Conservation (phyloP, 1,140 invertebrate genomes). For the Oedothorax gibbosus region DNA sequence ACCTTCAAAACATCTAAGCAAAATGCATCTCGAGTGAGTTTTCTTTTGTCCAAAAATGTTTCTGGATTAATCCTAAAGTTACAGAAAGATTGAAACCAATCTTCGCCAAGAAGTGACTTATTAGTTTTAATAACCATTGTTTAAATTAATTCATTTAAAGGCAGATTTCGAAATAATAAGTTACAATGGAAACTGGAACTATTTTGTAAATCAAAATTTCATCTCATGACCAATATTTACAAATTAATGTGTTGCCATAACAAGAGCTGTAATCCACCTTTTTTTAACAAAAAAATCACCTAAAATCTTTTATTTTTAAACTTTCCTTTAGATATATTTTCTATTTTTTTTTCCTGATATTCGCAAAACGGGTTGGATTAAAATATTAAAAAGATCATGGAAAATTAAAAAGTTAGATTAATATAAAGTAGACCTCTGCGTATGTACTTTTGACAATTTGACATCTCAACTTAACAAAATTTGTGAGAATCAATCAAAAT, state of each 20-base stretch:
- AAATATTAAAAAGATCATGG: no score
- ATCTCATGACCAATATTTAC: constrained; percentile 17
- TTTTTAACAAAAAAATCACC: neutral
- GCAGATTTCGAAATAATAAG: no score
- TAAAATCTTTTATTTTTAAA: no score
- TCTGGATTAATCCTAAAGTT: constrained; percentile 33
- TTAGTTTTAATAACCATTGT: constrained; percentile 23
- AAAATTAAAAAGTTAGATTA: no score
- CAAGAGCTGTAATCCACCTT: neutral
- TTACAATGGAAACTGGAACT: no score
- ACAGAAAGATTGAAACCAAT: constrained; percentile 42
- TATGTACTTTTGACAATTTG: neutral
- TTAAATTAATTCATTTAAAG: neutral
- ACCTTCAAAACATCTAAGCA: constrained; percentile 55
- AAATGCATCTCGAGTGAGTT: constrained; percentile 41
- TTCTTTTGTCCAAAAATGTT: constrained; percentile 39
- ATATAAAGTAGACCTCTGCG: no score
- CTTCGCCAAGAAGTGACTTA: constrained; percentile 19
- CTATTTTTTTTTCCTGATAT: neutral
- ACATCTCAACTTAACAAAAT: constrained; percentile 16
- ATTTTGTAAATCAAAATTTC: no score
- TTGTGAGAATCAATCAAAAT: neutral
- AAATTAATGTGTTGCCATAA: neutral
- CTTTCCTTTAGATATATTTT: neutral
- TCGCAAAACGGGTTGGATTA: no score